A percentile compares a stretch with the other conserved stretches of the same genome.
phyloP scores from a whole-genome alignment of 1,140 invertebrate species.

The Tetraneura akinire region DNA sequence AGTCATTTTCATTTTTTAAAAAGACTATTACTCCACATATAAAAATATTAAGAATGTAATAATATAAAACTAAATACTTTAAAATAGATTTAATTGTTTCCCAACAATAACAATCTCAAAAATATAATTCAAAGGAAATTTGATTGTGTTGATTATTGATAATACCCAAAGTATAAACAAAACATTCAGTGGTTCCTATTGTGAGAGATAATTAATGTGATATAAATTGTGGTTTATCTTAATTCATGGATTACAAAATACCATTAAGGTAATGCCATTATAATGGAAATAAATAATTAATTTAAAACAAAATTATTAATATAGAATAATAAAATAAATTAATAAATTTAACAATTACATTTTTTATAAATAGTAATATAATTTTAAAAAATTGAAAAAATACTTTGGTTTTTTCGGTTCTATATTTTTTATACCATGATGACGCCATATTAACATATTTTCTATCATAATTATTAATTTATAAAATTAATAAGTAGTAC shows the following conservation, averaged over 20 bases:
- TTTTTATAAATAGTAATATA: too few relatives aligned
- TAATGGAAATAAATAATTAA: too few relatives aligned
- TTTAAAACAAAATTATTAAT: too few relatives aligned
- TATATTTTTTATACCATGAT: slow-evolving; percentile 11
- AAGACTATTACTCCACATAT: background rate
- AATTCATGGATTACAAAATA: too few relatives aligned
- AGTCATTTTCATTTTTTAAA: slow-evolving; percentile 1
- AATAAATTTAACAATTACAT: too few relatives aligned
- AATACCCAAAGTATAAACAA: slow-evolving; percentile 12
- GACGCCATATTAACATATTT: slow-evolving; percentile 30
- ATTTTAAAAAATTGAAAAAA: too few relatives aligned
- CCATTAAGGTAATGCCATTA: too few relatives aligned
- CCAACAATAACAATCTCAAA: background rate
- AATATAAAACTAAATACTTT: background rate
- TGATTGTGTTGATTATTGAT: background rate
- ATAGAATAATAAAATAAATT: too few relatives aligned
- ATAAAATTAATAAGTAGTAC: too few relatives aligned
- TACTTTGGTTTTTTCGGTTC: background rate
- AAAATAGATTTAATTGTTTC: background rate
- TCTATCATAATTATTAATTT: background rate
- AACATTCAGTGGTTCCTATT: slow-evolving; percentile 9
- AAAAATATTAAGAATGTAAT: background rate
- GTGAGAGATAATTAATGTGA: too few relatives aligned
- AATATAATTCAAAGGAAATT: slow-evolving; percentile 5
- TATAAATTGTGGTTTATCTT: too few relatives aligned